These are phyloP conservation scores for Callorhinus ursinus DNA, from an alignment of 2,113 vertebrate genomes.

Conservation along the genomic window DNA sequence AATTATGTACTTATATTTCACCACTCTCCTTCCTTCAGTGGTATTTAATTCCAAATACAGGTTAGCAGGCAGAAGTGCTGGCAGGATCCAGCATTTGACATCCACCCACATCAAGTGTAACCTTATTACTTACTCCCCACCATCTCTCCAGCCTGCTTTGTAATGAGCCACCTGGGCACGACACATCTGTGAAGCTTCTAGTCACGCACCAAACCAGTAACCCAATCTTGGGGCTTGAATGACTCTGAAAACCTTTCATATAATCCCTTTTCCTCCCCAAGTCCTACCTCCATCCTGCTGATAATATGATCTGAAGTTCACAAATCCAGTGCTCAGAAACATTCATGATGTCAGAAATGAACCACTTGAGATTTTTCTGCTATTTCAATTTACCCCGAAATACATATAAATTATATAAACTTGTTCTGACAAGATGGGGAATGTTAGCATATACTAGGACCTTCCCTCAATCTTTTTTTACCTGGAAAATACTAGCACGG, in stretches of 20 bases:
- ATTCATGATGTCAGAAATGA: slow-evolving; percentile 14
- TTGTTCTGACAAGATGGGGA: slow-evolving; percentile 59
- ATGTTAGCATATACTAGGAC: slow-evolving; percentile 15
- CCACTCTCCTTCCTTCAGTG: slow-evolving; percentile 6
- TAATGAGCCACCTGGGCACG: slow-evolving; percentile 26
- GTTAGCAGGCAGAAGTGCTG: slow-evolving; percentile 5
- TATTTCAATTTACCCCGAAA: slow-evolving; percentile 56
- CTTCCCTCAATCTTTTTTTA: slow-evolving; percentile 60
- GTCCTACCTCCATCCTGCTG: slow-evolving; percentile 33
- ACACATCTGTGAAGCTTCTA: slow-evolving; percentile 37
- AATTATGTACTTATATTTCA: not conserved
- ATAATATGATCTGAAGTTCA: slow-evolving; percentile 61
- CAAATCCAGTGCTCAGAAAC: slow-evolving; percentile 17
- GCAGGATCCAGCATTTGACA: slow-evolving; percentile 31
- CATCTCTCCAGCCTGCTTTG: not conserved
- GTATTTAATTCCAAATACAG: slow-evolving; percentile 40
- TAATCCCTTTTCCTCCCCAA: not conserved
- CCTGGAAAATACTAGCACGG: slow-evolving; percentile 61
- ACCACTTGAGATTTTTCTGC: slow-evolving; percentile 43
- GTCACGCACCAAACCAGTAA: slow-evolving; percentile 32
- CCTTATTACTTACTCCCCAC: not conserved
- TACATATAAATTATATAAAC: slow-evolving; percentile 57
- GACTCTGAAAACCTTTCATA: not conserved
- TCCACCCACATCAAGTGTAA: not conserved
- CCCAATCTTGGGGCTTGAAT: slow-evolving; percentile 44